A percentile compares a stretch with the other conserved stretches of the same genome.
phyloP scores from a whole-genome alignment of 1,140 invertebrate genomes.

The Homalodisca vitripennis region DNA sequence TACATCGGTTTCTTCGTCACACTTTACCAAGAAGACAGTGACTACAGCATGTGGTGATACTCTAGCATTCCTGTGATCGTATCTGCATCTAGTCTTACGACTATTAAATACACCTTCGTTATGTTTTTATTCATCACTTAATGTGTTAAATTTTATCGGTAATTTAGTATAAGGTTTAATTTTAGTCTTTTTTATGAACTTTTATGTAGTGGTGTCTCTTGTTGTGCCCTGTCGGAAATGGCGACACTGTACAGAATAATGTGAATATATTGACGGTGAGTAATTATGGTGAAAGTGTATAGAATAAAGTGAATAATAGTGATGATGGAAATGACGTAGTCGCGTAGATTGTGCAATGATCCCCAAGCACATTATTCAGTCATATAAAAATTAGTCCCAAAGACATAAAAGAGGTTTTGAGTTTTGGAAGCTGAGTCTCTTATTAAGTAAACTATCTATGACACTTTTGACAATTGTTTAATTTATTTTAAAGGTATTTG shows the following conservation, averaged over 20 bases:
- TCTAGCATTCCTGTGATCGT: neutral
- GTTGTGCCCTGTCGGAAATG: no score
- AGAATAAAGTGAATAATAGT: neutral
- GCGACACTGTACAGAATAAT: no score
- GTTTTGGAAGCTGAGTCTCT: neutral
- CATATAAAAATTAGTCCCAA: no score
- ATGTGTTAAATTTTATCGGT: neutral
- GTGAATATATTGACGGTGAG: neutral
- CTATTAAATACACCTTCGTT: slow-evolving; percentile 24
- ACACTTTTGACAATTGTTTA: neutral
- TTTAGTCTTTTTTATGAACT: neutral
- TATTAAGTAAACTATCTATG: neutral
- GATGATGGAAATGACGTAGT: no score
- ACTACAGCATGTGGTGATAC: slow-evolving; percentile 72
- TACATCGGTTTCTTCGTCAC: slow-evolving; percentile 89
- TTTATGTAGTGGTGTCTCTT: neutral
- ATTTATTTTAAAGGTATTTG: no score
- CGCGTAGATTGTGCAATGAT: no score
- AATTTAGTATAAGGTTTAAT: neutral
- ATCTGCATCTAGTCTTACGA: neutral
- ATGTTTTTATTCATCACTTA: no score
- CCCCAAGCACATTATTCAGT: no score
- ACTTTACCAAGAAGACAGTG: slow-evolving; percentile 74
- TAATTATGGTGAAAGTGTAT: neutral
- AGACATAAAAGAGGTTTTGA: no score